A percentile compares a stretch with the other conserved stretches of the same genome.
These are phyloP conservation scores for Eupleurogrammus muticus DNA, from an alignment of 2,797 vertebrate genomes.

Conservation along the genomic window DNA sequence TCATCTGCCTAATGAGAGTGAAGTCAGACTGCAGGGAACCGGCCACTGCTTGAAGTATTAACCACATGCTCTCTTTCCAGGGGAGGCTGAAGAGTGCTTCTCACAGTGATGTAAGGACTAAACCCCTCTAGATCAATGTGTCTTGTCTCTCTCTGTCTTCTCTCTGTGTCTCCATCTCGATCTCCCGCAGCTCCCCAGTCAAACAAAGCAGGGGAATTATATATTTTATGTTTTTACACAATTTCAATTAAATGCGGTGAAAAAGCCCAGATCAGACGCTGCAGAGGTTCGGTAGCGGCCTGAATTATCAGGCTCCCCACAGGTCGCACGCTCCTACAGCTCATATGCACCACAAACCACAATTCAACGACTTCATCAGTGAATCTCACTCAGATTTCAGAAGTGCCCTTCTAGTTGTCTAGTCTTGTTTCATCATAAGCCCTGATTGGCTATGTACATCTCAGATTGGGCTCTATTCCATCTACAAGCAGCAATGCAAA, in stretches of 20 bases:
- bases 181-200: slow-evolving; percentile 72
- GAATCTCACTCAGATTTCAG: slow-evolving; percentile 12
- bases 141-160: slow-evolving; percentile 82
- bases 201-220: slow-evolving; percentile 75
- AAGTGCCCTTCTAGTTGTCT: accelerated
- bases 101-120: slow-evolving; percentile 99
- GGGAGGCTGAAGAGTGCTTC: slow-evolving; percentile 99
- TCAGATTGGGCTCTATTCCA: background rate
- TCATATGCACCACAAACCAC: slow-evolving; percentile 7
- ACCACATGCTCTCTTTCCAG: slow-evolving; percentile 93
- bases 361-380: slow-evolving; percentile 7
- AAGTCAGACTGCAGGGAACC: slow-evolving; percentile 61
- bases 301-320: slow-evolving; percentile 24
- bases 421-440: background rate
- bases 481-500: slow-evolving; percentile 1
- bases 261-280: slow-evolving; percentile 2
- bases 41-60: slow-evolving; percentile 79
- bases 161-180: slow-evolving; percentile 71
- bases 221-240: slow-evolving; percentile 60
- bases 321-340: slow-evolving; percentile 18
- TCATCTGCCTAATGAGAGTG: slow-evolving; percentile 40
- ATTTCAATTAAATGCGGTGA: slow-evolving; percentile 40
- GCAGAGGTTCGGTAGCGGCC: slow-evolving; percentile 22
- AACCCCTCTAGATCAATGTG: slow-evolving; percentile 86
- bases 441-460: background rate